These are phyloP conservation scores for Melanostoma mellinum DNA, from an alignment of 2,888 invertebrate genomes.

Conservation along the genomic window DNA sequence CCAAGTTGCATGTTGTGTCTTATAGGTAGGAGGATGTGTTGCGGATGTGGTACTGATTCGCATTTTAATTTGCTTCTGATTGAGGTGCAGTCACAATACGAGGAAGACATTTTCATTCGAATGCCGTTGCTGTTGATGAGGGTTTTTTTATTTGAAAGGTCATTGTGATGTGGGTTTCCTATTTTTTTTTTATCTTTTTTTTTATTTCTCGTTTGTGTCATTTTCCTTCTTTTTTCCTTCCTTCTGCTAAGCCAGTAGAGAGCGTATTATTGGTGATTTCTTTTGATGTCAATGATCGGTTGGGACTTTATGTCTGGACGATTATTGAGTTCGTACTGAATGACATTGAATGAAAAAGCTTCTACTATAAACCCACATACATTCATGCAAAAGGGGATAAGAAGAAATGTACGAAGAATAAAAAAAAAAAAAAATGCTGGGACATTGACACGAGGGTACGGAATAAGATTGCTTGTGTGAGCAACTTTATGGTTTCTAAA, in stretches of 20 bases:
- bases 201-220: constrained; percentile 5
- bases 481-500: constrained; percentile 35
- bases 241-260: constrained; percentile 5
- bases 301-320: constrained; percentile 52
- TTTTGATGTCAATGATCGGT: constrained; percentile 67
- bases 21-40: too few relatives aligned
- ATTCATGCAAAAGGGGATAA: constrained; percentile 48
- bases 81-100: constrained; percentile 3
- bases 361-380: neutral
- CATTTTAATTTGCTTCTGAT: constrained; percentile 13
- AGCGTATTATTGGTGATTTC: constrained; percentile 55
- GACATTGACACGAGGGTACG: constrained; percentile 21
- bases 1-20: neutral
- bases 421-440: constrained; percentile 5
- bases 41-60: constrained; percentile 20
- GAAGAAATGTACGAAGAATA: constrained; percentile 21
- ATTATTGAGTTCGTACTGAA: constrained; percentile 49
- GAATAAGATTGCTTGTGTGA: constrained; percentile 34
- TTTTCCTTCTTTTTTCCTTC: neutral
- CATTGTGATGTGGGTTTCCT: constrained; percentile 22
- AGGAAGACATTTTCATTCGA: constrained; percentile 13
- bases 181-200: constrained; percentile 7
- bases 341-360: constrained; percentile 44
- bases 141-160: constrained; percentile 21
- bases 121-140: neutral